Conservation (phyloP, 2,888 invertebrate species). For the Ethmia dodecea region DNA sequence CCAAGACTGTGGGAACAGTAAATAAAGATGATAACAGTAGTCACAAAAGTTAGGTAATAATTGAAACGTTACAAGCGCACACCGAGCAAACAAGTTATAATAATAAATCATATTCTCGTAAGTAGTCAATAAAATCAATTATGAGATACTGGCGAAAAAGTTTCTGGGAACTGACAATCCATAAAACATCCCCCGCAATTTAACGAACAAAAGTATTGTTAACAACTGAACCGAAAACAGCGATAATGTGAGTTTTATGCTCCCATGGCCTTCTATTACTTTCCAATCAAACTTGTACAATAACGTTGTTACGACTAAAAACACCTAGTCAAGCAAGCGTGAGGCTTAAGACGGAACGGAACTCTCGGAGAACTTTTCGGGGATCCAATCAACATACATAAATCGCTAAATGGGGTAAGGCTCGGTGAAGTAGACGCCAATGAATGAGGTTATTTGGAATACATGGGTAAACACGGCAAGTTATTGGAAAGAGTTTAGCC, state of each 20-base stretch:
- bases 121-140: conserved; percentile 15
- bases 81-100: conserved; percentile 8
- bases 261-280: conserved; percentile 40
- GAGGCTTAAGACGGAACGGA: conserved; percentile 25
- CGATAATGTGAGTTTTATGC: conserved; percentile 39
- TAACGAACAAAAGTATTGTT: conserved; percentile 33
- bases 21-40: too few species aligned
- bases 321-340: conserved; percentile 46
- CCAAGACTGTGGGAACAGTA: too few species aligned
- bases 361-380: conserved; percentile 33
- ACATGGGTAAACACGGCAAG: conserved; percentile 22
- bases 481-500: conserved; percentile 13
- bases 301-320: conserved; percentile 44
- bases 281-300: conserved; percentile 59
- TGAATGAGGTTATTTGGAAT: conserved; percentile 27
- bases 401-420: conserved; percentile 43
- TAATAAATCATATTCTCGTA: conserved; percentile 16
- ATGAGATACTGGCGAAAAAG: conserved; percentile 10
- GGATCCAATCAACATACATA: conserved; percentile 49
- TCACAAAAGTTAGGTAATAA: too few species aligned
- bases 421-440: conserved; percentile 25
- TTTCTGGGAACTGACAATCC: conserved; percentile 13
- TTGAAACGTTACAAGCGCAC: too few species aligned
- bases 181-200: conserved; percentile 25
- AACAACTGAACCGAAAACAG: conserved; percentile 26